Evolutionary conservation across 2,888 invertebrate genomes (phyloP).

Genomic region (Synanthedon tipuliformis): DNA sequence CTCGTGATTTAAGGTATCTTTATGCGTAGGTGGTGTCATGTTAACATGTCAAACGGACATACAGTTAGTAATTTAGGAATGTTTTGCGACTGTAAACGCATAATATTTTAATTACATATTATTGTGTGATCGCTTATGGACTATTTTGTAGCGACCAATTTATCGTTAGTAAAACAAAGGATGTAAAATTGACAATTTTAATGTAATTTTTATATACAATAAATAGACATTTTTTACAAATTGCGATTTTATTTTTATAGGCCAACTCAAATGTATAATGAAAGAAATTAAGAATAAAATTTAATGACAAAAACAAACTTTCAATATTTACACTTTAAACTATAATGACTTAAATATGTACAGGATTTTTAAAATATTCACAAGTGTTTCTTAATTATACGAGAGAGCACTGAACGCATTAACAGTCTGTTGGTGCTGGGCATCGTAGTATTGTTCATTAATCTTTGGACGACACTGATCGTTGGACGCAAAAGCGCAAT

Average conservation of each 20-base stretch:
- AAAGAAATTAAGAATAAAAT: neutral
- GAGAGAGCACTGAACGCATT: slow-evolving; percentile 44
- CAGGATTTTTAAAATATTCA: slow-evolving; percentile 23
- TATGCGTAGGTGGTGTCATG: slow-evolving; percentile 14
- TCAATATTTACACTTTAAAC: slow-evolving; percentile 5
- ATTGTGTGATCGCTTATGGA: slow-evolving; percentile 62
- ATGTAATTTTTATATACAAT: slow-evolving; percentile 71
- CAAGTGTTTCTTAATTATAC: slow-evolving; percentile 11
- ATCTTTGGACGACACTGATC: slow-evolving; percentile 24
- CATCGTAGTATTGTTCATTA: slow-evolving; percentile 50
- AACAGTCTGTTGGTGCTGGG: slow-evolving; percentile 38
- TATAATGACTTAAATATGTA: slow-evolving; percentile 28
- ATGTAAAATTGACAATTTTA: slow-evolving; percentile 69
- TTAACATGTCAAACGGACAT: neutral
- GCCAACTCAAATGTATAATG: slow-evolving; percentile 8
- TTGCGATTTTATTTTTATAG: slow-evolving; percentile 9
- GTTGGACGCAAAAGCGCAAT: slow-evolving; percentile 43
- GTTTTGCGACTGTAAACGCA: slow-evolving; percentile 46
- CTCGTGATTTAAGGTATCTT: neutral
- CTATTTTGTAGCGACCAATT: slow-evolving; percentile 71
- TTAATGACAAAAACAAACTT: slow-evolving; percentile 4
- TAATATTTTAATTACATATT: slow-evolving; percentile 30
- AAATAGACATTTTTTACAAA: slow-evolving; percentile 69
- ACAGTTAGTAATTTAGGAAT: slow-evolving; percentile 16
- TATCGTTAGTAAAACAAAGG: slow-evolving; percentile 51